These are phyloP conservation scores for Arothron firmamentum DNA, from an alignment of 2,113 vertebrate species.

Conservation along the genomic window DNA sequence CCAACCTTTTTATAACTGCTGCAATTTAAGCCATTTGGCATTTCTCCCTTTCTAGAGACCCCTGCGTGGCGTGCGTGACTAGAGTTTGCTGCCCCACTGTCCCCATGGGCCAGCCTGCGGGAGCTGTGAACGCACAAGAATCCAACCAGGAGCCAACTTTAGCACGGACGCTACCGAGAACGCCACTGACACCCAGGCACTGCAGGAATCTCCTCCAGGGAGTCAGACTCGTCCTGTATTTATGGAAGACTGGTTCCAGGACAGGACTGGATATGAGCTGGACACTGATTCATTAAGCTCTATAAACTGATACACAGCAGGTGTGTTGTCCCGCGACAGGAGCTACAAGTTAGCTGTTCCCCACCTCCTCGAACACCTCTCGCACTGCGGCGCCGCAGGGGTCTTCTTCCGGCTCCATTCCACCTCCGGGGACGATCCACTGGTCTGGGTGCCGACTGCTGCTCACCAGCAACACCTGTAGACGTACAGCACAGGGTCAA, in stretches of 20 bases:
- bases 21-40: constrained; percentile 29
- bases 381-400: constrained; percentile 86
- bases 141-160: constrained; percentile 59
- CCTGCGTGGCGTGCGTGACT: constrained; percentile 34
- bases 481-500: background rate
- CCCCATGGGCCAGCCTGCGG: background rate
- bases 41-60: constrained; percentile 11
- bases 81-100: constrained; percentile 33
- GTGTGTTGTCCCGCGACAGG: background rate
- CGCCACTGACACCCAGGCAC: constrained; percentile 20
- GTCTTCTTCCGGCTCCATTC: constrained; percentile 98
- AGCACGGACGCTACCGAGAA: constrained; percentile 48
- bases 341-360: background rate
- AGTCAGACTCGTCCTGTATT: background rate
- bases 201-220: constrained; percentile 6
- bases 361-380: constrained; percentile 96
- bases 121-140: constrained; percentile 40
- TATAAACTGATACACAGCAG: no score
- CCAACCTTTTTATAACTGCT: no score
- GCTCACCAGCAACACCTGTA: constrained; percentile 92
- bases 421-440: constrained; percentile 97
- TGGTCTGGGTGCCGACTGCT: constrained; percentile 96
- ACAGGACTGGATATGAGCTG: no score
- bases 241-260: background rate
- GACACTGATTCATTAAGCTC: no score